These are phyloP conservation scores for Falco rusticolus DNA, from an alignment of 2,797 vertebrate genomes.

Conservation along the genomic window DNA sequence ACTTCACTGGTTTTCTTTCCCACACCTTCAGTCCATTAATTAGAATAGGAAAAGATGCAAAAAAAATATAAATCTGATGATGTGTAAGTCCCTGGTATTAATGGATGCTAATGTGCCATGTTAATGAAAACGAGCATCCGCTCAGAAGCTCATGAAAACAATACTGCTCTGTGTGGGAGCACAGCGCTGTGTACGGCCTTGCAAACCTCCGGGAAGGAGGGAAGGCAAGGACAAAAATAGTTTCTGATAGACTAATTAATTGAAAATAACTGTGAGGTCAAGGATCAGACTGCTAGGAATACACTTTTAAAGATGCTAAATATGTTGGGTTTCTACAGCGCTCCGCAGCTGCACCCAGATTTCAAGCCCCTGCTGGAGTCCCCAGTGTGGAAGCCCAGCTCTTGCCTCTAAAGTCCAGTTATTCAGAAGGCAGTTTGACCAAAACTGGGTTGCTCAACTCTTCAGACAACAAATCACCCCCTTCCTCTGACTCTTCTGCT, in stretches of 20 bases:
- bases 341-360: background rate
- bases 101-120: background rate
- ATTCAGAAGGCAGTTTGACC: background rate
- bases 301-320: background rate
- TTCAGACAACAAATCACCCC: background rate
- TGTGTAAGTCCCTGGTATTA: background rate
- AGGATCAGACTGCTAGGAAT: background rate
- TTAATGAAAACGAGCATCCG: background rate
- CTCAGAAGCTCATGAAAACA: background rate
- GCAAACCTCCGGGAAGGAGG: background rate
- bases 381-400: background rate
- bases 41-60: background rate
- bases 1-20: background rate
- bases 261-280: background rate
- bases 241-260: background rate
- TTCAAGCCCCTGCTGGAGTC: background rate
- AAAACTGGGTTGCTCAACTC: background rate
- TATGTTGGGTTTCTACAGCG: background rate
- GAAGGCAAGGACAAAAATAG: background rate
- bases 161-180: background rate
- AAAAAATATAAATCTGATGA: background rate
- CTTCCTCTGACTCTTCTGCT: background rate
- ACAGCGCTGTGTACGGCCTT: fast-evolving
- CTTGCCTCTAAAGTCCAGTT: background rate
- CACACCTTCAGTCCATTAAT: background rate